Conservation (phyloP, 2,888 invertebrate genomes). For the Sinohyriopsis cumingii region DNA sequence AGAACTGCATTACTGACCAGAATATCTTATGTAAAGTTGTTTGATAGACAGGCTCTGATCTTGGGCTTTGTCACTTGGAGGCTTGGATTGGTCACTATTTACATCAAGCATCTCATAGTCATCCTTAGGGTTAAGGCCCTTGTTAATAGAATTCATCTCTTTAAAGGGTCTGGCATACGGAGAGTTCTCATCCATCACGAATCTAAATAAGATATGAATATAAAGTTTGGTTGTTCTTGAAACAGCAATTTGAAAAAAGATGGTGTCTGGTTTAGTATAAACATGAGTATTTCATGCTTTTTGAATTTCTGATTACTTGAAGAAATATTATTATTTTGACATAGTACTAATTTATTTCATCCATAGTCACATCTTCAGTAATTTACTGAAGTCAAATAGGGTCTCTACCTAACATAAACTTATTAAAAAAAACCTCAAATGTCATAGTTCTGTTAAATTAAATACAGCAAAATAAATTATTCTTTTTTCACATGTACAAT, state of each 20-base stretch:
- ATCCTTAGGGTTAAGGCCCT: conserved; percentile 25
- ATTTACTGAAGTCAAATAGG: no score
- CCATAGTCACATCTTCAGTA: no score
- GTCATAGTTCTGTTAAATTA: no score
- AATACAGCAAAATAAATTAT: no score
- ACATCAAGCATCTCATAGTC: conserved; percentile 38
- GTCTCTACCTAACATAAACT: no score
- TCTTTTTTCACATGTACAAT: no score
- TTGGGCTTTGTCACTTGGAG: conserved; percentile 52
- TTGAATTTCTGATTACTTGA: no score
- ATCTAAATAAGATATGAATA: conserved; percentile 35
- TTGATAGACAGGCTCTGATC: conserved; percentile 63
- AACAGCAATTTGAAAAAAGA: not conserved
- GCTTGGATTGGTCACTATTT: conserved; percentile 27
- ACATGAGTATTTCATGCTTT: not conserved
- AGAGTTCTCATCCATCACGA: conserved; percentile 61
- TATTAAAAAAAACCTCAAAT: no score
- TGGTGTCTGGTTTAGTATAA: not conserved
- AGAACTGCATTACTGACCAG: conserved; percentile 38
- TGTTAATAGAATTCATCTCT: conserved; percentile 44
- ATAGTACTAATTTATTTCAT: no score
- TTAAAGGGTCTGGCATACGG: conserved; percentile 61
- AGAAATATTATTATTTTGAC: no score
- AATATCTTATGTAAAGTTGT: conserved; percentile 58
- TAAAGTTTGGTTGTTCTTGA: not conserved